Base-by-base conservation (phyloP, 2,888 invertebrate genomes). In the Meganola albula region DNA sequence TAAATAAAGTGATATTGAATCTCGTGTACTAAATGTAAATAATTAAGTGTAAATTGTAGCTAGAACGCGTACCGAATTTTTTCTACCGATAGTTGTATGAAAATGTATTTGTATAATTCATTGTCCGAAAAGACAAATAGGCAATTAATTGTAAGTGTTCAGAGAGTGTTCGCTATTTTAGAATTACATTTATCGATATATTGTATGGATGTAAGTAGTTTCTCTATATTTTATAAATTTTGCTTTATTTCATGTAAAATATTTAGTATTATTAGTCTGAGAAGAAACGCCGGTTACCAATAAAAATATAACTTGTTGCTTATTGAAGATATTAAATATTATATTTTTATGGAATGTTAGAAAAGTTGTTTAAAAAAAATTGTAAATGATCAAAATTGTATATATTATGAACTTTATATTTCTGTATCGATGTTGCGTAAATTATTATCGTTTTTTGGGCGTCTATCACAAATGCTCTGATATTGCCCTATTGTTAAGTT, bases 241-340 rank as follows among this genome's bases (percentile, higher is more conserved):
- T 60, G 79, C 76, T 80, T 77, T 73, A 73, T 77, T 78, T 55
- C 74, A 73, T 74, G 62, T 82, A 78, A 71, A 71, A 65, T 77
- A 74, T 68, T 77, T 83, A 83, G 79, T 79, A 74, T 78, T 82
- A 74, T 76, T 84, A 85, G 85, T 85, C 85, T 84, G 83, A 85
- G 75, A 82, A 74, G 68, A 84, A 85, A 79, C 84, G 84, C 83
- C 83, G 85, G 85, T 85, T 85, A 85, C 85, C 85, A 85, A 78
- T 84, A 80, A 79, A 82, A 76, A 72, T 82, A 82, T 80, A 73
- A 79, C 75, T 83, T 83, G 84, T 85, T 85, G 83, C 76, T 82
- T 82, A 83, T 82, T 85, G 79, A 84, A 74, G 72, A 77, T 80
- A 74, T 73, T 78, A 74, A n/a, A n/a, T 80, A 71, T 78, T 74